phyloP scores from a whole-genome alignment of 1,140 invertebrate genomes.

The Drosophila persimilis region DNA sequence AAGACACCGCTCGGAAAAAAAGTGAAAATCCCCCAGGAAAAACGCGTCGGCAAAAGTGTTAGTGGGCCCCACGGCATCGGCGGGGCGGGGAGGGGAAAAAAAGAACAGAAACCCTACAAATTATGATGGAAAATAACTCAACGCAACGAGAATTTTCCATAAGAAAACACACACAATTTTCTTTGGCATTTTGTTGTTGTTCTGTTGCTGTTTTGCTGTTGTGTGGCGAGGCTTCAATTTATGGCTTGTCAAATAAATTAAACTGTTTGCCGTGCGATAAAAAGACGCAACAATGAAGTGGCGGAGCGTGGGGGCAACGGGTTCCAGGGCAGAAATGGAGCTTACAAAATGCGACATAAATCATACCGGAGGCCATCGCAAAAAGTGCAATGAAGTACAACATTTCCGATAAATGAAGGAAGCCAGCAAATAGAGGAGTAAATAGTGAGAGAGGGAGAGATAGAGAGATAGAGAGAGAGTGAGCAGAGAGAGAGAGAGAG shows the following conservation, averaged over 20 bases:
- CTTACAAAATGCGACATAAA: conserved; percentile 13
- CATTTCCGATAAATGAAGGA: conserved; percentile 21
- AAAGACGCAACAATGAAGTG: conserved; percentile 48
- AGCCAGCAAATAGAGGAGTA: conserved; percentile 8
- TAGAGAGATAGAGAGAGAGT: no score
- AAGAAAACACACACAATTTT: conserved; percentile 3
- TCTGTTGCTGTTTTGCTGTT: conserved; percentile 16
- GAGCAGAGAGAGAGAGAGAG: no score
- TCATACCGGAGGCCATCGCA: conserved; percentile 10
- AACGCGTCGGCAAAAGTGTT: conserved; percentile 7
- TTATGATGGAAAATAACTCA: conserved; percentile 26
- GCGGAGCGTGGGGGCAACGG: conserved; percentile 2
- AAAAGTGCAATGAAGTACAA: conserved; percentile 34
- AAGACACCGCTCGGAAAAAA: conserved; percentile 7
- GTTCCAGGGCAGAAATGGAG: conserved; percentile 37
- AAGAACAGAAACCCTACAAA: conserved; percentile 1
- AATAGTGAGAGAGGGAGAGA: neutral
- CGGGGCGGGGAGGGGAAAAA: no score
- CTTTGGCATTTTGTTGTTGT: neutral
- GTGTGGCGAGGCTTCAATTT: conserved; percentile 55
- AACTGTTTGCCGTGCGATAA: conserved; percentile 61
- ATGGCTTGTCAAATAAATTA: conserved; percentile 76
- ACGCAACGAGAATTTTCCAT: conserved; percentile 1
- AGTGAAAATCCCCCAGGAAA: conserved; percentile 15
- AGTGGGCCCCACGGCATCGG: no score